Evolutionary conservation across 2,888 invertebrate species (phyloP).

Genomic region (Geotrupes spiniger): DNA sequence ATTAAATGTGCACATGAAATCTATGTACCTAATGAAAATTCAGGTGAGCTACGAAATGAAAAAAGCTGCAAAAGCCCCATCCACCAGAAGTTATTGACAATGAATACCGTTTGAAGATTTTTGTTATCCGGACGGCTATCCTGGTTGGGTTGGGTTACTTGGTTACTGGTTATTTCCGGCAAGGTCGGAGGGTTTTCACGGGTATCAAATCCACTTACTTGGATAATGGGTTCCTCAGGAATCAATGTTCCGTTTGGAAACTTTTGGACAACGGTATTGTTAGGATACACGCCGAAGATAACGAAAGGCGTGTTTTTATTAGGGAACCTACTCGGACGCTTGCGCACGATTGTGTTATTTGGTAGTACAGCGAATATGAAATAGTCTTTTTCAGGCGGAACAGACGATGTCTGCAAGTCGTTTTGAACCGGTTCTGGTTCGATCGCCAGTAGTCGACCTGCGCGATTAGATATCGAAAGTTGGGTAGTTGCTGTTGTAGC

Average conservation of each 20-base stretch:
- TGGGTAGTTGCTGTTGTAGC: constrained; percentile 13
- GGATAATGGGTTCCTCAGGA: constrained; percentile 58
- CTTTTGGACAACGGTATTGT: constrained; percentile 75
- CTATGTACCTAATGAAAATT: constrained; percentile 11
- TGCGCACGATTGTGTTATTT: constrained; percentile 76
- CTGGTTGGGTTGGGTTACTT: constrained; percentile 52
- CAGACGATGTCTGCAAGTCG: constrained; percentile 18
- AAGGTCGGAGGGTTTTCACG: constrained; percentile 53
- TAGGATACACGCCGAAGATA: constrained; percentile 73
- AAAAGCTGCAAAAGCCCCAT: constrained; percentile 35
- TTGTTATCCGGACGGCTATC: constrained; percentile 51
- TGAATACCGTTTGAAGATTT: constrained; percentile 54
- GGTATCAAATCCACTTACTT: constrained; percentile 60
- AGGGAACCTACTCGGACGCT: constrained; percentile 66
- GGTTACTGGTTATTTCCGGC: constrained; percentile 65
- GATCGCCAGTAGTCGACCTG: constrained; percentile 37
- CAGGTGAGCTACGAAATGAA: constrained; percentile 23
- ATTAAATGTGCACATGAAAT: constrained; percentile 6
- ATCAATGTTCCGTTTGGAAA: constrained; percentile 78
- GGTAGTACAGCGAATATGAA: constrained; percentile 73
- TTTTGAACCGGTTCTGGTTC: constrained; percentile 25
- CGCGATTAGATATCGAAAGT: constrained; percentile 27
- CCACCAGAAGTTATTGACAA: constrained; percentile 39
- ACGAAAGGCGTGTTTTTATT: constrained; percentile 70
- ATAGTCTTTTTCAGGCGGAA: constrained; percentile 62